These are phyloP conservation scores for Cryptocephalus moraei DNA, from an alignment of 2,888 invertebrate species.

Conservation along the genomic window DNA sequence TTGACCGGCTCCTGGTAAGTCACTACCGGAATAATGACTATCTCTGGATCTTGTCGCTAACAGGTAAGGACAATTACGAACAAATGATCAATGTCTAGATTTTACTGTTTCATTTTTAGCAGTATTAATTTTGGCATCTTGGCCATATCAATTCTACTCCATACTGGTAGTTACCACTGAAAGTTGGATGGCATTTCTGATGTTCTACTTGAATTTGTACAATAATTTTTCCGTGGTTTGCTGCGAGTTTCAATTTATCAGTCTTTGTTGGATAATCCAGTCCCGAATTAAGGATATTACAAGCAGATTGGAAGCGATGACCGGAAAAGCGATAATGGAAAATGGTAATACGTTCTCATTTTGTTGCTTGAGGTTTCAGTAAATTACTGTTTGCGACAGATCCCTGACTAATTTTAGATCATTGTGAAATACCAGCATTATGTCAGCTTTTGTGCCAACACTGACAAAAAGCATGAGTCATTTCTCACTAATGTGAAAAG, in stretches of 20 bases:
- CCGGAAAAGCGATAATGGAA: constrained; percentile 1
- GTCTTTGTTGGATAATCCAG: constrained; percentile 10
- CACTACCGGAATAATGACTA: constrained; percentile 4
- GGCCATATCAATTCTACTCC: constrained; percentile 16
- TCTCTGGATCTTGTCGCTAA: constrained; percentile 7
- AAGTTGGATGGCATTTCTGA: constrained; percentile 10
- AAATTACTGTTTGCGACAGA: too few species aligned
- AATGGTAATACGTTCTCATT: constrained; percentile 5
- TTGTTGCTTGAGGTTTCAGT: too few species aligned
- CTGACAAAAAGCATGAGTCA: too few species aligned
- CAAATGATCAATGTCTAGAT: too few species aligned
- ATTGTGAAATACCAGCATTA: too few species aligned
- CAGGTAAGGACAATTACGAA: constrained; percentile 3
- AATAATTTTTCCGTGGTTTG: constrained; percentile 14
- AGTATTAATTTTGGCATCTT: constrained; percentile 8
- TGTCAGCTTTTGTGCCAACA: too few species aligned
- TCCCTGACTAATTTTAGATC: too few species aligned
- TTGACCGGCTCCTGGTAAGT: constrained; percentile 2
- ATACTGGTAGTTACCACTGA: constrained; percentile 11
- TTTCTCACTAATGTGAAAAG: too few species aligned
- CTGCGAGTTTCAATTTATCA: constrained; percentile 15
- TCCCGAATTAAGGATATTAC: constrained; percentile 8
- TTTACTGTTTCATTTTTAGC: constrained; percentile 5
- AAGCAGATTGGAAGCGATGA: constrained; percentile 6
- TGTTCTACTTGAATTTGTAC: constrained; percentile 15